phyloP scores from a whole-genome alignment of 2,797 vertebrate species.

The Xyrichtys novacula region DNA sequence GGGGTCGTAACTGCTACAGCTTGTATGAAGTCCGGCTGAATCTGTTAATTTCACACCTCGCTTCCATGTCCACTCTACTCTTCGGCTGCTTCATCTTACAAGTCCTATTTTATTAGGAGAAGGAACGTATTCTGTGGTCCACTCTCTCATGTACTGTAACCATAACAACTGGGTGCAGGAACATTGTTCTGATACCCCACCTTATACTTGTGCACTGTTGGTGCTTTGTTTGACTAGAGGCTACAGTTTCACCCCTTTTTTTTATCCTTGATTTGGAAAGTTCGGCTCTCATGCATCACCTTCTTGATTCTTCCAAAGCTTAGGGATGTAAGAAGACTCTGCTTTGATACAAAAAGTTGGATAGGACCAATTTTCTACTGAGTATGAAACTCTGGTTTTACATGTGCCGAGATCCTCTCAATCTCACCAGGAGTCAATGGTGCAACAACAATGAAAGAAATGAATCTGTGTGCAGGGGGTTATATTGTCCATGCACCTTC shows the following conservation, averaged over 20 bases:
- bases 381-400: background rate
- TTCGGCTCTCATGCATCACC: background rate
- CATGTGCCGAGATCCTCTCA: background rate
- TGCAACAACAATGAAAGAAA: constrained; percentile 18
- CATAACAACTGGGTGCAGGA: constrained; percentile 58
- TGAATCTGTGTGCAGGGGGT: background rate
- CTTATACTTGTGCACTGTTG: constrained; percentile 9
- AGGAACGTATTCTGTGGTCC: constrained; percentile 43
- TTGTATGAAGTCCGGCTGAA: constrained; percentile 54
- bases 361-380: background rate
- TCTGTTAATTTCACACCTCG: constrained; percentile 73
- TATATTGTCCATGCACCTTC: background rate
- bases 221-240: constrained; percentile 18
- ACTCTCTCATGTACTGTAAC: constrained; percentile 51
- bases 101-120: constrained; percentile 48
- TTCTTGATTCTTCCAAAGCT: background rate
- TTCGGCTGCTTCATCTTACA: constrained; percentile 36
- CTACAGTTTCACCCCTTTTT: constrained; percentile 21
- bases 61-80: constrained; percentile 50
- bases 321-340: constrained; percentile 12
- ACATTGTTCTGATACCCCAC: constrained; percentile 18
- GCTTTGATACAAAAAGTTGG: constrained; percentile 2
- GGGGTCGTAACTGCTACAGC: constrained; percentile 46
- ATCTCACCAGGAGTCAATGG: background rate
- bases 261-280: background rate